phyloP scores from a whole-genome alignment of 1,140 invertebrate genomes.

The Orussus abietinus region DNA sequence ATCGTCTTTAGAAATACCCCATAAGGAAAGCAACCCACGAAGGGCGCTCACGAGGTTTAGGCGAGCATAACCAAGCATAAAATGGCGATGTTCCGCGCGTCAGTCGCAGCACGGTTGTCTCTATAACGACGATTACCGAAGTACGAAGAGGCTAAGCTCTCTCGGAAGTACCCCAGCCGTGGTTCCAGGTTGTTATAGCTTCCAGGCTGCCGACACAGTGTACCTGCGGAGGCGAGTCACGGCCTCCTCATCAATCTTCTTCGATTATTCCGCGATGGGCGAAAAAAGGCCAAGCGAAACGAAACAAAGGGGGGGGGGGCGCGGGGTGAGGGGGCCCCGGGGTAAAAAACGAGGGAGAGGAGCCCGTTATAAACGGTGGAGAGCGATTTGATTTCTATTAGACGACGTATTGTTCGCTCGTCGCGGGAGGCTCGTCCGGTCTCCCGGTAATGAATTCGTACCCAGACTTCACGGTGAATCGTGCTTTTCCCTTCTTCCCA shows the following conservation, averaged over 20 bases:
- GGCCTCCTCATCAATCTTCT: slow-evolving; percentile 53
- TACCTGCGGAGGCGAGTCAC: slow-evolving; percentile 38
- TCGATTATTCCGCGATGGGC: slow-evolving; percentile 54
- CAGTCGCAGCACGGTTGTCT: slow-evolving; percentile 12
- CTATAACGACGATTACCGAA: too few relatives aligned
- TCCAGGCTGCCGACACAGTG: not conserved
- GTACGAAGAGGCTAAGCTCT: too few relatives aligned
- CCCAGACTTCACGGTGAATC: too few relatives aligned
- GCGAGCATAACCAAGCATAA: slow-evolving; percentile 27
- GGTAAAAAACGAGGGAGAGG: slow-evolving; percentile 19
- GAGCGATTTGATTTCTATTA: slow-evolving; percentile 52
- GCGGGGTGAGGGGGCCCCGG: slow-evolving; percentile 16
- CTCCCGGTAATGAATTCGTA: too few relatives aligned
- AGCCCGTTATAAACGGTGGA: slow-evolving; percentile 40
- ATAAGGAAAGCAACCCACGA: too few relatives aligned
- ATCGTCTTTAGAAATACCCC: too few relatives aligned
- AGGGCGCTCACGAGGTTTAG: slow-evolving; percentile 1
- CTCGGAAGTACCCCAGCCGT: too few relatives aligned
- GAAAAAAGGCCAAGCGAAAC: slow-evolving; percentile 32
- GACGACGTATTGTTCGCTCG: slow-evolving; percentile 40
- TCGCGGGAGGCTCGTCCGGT: slow-evolving; percentile 21
- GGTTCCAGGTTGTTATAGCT: too few relatives aligned
- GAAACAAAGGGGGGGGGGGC: slow-evolving; percentile 25
- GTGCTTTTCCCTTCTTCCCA: too few relatives aligned
- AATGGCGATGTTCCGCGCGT: slow-evolving; percentile 37